Evolutionary conservation across 2,113 vertebrate species (phyloP), one percentile per base, ranked within the genome.

Genomic region (Rhabdornis inornatus): DNA sequence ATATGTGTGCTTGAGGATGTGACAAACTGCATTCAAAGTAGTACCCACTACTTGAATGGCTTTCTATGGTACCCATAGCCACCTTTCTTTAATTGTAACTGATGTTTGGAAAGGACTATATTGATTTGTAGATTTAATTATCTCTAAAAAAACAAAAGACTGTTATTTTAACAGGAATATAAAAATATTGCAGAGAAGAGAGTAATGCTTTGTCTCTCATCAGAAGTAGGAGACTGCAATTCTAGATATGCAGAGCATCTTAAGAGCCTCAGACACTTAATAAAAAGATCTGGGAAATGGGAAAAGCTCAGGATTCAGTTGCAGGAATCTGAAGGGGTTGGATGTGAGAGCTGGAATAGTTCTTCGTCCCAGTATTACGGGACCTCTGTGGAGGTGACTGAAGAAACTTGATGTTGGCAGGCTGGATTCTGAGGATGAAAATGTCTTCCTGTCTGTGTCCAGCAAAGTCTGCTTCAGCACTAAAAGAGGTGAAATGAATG

Each of bases 321-420:
- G 47, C 39, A 83, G 27, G 9, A 35, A 13, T 64, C 55, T 61
- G 22, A 24, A 56, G 30, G 17, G 35, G 10, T 83, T 24, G 57
- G 39, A 39, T 0, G 0, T 25, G 47, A 75, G 44, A 74, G 17
- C 20, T 65, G 42, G 10, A 7, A 23, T 21, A 6, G 1, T 6
- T 81, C 35, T 63, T 90, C 1, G 4, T 44, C 15, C 47, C 15
- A 11, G 21, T 57, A 18, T 44, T 69, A 11, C 31, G 63, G 20
- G 37, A 39, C 2, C 0, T 65, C 45, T 23, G n/a, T 35, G n/a
- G 18, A 71, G 17, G 31, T 39, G 49, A 55, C 27, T 2, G 3
- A 63, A n/a, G 71, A 19, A 75, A 31, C 24, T 57, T 72, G 19
- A 28, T 49, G 9, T 30, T 70, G 2, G 6, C 61, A 74, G 42